Evolutionary conservation across 2,797 vertebrate species (phyloP), one percentile per base, ranked within the genome.

Genomic region (Mus spretus): DNA sequence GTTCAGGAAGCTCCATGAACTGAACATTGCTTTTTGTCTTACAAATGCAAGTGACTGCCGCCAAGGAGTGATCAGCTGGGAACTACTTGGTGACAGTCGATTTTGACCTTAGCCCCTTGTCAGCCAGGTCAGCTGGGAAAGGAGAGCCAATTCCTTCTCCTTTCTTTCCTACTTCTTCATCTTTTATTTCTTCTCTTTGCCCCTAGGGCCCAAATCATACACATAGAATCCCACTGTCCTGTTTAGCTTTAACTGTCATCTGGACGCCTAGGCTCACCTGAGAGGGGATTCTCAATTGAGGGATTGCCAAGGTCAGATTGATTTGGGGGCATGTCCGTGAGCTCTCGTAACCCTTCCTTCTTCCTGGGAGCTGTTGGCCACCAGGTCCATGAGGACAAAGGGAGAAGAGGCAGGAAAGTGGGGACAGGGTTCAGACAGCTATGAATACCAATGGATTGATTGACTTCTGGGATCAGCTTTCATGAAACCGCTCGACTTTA

Each of bases 1-100:
- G 95, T 87, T 96, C 92, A 97, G 93, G 86, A 93, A 96, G 86
- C 47, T 61, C 95, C 70, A 67, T 50, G 70, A 97, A 82, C 67
- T 89, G 95, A n/a, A n/a, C 91, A 80, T 86, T 90, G 94, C 89
- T 93, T 96, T 72, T 53, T 47, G 34, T 74, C 96, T 97, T 85
- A 78, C 89, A 95, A 95, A 87, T 89, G 89, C 93, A 86, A 77
- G 47, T 70, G 44, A 5, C 44, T 13, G 70, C 20, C 93, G 91
- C 89, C 96, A 95, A 95, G 44, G 53, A 89, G 75, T 55, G 93
- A 95, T 84, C 93, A 90, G 28, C 86, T 74, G 87, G 89, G 97
- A 97, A 81, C 61, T 93, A 74, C 95, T 84, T 57, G 70, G 83
- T 78, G 89, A 93, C 89, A 87, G 79, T 80, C 70, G 67, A 31